phyloP scores from a whole-genome alignment of 2,888 invertebrate species.

The Helleia helle region DNA sequence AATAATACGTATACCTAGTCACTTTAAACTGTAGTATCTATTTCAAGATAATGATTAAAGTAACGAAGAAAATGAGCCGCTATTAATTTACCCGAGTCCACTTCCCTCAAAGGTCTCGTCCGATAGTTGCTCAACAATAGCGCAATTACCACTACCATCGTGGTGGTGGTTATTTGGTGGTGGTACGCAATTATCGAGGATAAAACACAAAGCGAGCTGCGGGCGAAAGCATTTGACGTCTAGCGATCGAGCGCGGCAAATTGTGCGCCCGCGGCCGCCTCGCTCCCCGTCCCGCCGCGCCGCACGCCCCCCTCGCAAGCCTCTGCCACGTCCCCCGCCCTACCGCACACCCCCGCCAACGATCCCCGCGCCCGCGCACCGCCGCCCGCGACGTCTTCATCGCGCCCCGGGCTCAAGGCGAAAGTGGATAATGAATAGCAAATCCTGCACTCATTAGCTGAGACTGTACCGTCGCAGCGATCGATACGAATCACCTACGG shows the following conservation, averaged over 20 bases:
- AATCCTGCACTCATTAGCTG: constrained; percentile 67
- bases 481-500: constrained; percentile 67
- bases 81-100: background rate
- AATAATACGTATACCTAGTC: too few relatives aligned
- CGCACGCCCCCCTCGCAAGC: constrained; percentile 44
- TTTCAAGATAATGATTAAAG: too few relatives aligned
- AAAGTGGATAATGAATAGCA: constrained; percentile 71
- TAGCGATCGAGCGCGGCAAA: constrained; percentile 44
- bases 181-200: constrained; percentile 60
- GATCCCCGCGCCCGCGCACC: constrained; percentile 22
- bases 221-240: constrained; percentile 39
- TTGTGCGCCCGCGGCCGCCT: constrained; percentile 49
- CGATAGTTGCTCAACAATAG: constrained; percentile 34
- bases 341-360: constrained; percentile 23
- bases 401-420: constrained; percentile 53
- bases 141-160: constrained; percentile 61
- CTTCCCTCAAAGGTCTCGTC: background rate
- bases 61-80: too few relatives aligned
- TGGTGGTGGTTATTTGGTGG: constrained; percentile 42
- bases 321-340: constrained; percentile 61
- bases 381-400: constrained; percentile 61
- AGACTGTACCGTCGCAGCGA: constrained; percentile 51
- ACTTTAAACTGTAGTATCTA: too few relatives aligned
- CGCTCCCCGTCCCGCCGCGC: constrained; percentile 24
- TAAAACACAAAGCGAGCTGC: constrained; percentile 58